Percentiles rank a stretch among this genome's conserved stretches.
These are phyloP conservation scores for Grus americana DNA, from an alignment of 2,113 vertebrate genomes.

Conservation along the genomic window DNA sequence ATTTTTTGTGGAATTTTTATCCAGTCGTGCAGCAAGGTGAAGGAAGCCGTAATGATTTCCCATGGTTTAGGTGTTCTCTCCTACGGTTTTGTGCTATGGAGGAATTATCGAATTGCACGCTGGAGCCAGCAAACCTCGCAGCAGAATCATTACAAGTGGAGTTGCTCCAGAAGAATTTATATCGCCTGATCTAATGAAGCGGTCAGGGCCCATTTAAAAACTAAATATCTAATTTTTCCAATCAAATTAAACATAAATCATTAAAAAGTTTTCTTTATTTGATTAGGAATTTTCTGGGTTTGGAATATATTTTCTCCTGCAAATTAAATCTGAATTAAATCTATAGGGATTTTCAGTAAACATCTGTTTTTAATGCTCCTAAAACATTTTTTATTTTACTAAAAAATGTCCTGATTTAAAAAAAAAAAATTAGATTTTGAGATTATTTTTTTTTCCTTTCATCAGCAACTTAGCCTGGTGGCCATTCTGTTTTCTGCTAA, in stretches of 20 bases:
- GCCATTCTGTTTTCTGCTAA: background rate
- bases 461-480: background rate
- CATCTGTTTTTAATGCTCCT: background rate
- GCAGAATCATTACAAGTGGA: background rate
- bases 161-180: background rate
- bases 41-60: background rate
- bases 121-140: background rate
- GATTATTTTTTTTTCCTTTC: background rate
- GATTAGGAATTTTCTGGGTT: background rate
- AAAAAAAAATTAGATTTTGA: background rate
- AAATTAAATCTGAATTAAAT: background rate
- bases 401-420: background rate
- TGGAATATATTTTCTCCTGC: background rate
- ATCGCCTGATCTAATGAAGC: background rate
- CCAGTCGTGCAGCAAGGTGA: background rate
- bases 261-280: background rate
- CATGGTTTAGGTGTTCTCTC: background rate
- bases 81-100: background rate
- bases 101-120: background rate
- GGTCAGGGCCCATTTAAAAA: background rate
- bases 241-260: background rate
- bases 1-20: background rate
- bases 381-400: background rate
- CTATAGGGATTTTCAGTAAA: background rate
- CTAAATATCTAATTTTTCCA: background rate